Evolutionary conservation across 1,140 invertebrate species (phyloP).

Genomic region (Dysdera silvatica): DNA sequence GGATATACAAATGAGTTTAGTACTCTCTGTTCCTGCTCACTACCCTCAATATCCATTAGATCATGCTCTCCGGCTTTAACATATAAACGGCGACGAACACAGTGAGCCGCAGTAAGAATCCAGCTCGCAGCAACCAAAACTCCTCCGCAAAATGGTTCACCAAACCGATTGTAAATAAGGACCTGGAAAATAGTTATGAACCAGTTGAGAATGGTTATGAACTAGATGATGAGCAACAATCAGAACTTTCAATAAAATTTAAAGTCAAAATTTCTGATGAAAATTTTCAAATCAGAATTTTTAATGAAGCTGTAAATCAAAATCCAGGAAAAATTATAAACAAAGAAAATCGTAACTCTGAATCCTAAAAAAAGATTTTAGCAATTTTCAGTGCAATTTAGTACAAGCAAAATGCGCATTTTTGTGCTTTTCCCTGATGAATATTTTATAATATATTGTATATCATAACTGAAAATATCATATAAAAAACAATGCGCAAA

Average conservation of each 20-base stretch:
- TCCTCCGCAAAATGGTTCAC: conserved; percentile 70
- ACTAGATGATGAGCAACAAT: neutral
- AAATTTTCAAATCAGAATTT: neutral
- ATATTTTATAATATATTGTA: no score
- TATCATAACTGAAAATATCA: no score
- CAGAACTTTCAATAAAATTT: no score
- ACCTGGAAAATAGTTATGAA: conserved; percentile 7
- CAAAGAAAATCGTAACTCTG: conserved; percentile 15
- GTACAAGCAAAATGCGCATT: no score
- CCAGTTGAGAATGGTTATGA: no score
- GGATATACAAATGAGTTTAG: conserved; percentile 68
- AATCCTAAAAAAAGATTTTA: neutral
- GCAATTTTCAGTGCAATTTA: no score
- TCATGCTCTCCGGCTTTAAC: conserved; percentile 78
- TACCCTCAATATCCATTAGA: conserved; percentile 56
- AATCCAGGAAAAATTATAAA: neutral
- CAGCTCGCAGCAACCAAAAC: conserved; percentile 75
- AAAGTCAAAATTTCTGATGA: neutral
- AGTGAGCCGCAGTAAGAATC: conserved; percentile 87
- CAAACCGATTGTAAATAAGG: conserved; percentile 3
- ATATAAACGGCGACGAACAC: conserved; percentile 65
- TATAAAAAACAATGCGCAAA: no score
- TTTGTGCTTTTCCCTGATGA: no score
- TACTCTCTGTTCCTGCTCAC: conserved; percentile 65
- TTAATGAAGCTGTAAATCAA: neutral